phyloP scores from a whole-genome alignment of 2,113 vertebrate genomes.

The Lycocorax pyrrhopterus region DNA sequence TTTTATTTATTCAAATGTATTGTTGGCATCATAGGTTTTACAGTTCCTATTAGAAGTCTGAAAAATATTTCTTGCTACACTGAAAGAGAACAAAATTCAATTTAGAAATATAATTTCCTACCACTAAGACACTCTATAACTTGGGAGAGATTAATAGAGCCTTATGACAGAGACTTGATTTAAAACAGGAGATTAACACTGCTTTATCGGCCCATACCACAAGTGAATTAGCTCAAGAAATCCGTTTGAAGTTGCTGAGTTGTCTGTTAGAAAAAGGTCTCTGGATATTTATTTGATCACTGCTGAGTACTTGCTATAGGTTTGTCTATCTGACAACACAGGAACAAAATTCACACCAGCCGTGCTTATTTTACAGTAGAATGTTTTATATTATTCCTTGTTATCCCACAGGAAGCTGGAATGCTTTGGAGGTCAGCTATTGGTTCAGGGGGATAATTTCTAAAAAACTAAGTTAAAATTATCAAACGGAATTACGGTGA shows the following conservation, averaged over 20 bases:
- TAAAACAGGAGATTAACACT: constrained; percentile 70
- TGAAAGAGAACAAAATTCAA: constrained; percentile 72
- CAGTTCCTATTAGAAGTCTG: constrained; percentile 60
- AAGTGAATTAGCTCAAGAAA: constrained; percentile 59
- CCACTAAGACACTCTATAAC: constrained; percentile 66
- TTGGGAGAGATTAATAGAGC: constrained; percentile 68
- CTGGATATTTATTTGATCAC: constrained; percentile 66
- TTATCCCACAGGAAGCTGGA: constrained; percentile 54
- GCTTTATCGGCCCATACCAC: constrained; percentile 59
- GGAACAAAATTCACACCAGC: constrained; percentile 23
- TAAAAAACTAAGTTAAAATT: constrained; percentile 63
- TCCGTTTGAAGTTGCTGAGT: constrained; percentile 72
- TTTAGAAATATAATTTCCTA: constrained; percentile 75
- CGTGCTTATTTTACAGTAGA: constrained; percentile 51
- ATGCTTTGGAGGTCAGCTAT: constrained; percentile 42
- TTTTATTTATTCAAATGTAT: constrained; percentile 65
- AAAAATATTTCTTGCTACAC: constrained; percentile 69
- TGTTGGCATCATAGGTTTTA: constrained; percentile 56
- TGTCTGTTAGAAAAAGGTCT: constrained; percentile 57
- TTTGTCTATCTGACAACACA: constrained; percentile 45
- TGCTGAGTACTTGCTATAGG: constrained; percentile 43
- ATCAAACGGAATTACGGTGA: constrained; percentile 44
- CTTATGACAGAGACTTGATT: constrained; percentile 69
- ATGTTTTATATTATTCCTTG: constrained; percentile 63
- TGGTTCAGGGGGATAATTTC: constrained; percentile 31